Evolutionary conservation across 1,140 invertebrate species (phyloP), one percentile per base, ranked within the genome.

Genomic region (Cydia fagiglandana): DNA sequence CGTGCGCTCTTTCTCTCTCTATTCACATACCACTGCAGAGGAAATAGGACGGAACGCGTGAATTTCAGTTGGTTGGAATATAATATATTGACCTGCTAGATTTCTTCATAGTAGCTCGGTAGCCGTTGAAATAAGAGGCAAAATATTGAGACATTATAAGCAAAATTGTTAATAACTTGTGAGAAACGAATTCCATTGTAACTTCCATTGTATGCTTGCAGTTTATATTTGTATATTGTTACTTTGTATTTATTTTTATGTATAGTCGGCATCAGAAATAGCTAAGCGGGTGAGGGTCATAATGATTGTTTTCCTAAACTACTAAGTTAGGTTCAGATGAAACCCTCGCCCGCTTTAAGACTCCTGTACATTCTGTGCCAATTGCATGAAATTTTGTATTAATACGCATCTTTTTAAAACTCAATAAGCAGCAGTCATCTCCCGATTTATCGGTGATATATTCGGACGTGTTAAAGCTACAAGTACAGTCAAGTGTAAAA

Each of bases 81-180:
- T 53, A 50, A 50, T 50, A 50, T 15, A 17, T n/a, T 53, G 50
- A 53, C 50, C 50, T 53, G 17, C 53, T 56, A n/a, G 53, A 17
- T 56, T 56, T 24, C 9, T 24, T 61, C 56, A 61, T 56, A 56
- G n/a, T 50, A 50, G 47, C 13, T 53, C n/a, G 5, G 53, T 17
- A 17, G 53, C n/a, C n/a, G 56, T 61, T 61, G 56, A 56, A 17
- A 56, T 56, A 17, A 56, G 56, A 24, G 20, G 56, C 56, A 3
- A 61, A 61, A 61, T 61, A 61, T 61, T 61, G 56, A 61, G 56
- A 61, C 56, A 61, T 61, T 61, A 61, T 61, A 12, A 61, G 56
- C 20, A 24, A 61, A 61, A 61, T 61, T 61, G 56, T 61, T 61
- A 20, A 61, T 61, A 61, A 61, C 20, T 24, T 10, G 0, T 2